Conservation (phyloP, 2,888 invertebrate genomes). For the Orthosia incerta region DNA sequence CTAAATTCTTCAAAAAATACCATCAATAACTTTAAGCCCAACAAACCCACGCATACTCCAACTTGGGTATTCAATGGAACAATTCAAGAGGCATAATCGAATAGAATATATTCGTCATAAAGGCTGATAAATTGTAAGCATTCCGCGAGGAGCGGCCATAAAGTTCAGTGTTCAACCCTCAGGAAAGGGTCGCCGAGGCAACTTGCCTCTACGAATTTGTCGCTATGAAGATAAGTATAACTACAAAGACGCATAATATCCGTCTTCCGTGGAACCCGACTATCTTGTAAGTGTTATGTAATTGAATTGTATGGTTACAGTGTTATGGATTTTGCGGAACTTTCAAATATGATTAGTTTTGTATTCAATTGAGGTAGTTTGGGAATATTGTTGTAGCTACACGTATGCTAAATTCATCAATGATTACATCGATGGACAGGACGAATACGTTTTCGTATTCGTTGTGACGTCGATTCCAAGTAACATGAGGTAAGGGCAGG, state of each 20-base stretch:
- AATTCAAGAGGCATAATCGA: conserved; percentile 67
- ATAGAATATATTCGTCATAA: conserved; percentile 71
- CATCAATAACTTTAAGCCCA: conserved; percentile 28
- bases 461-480: too few species aligned
- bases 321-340: conserved; percentile 28
- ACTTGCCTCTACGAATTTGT: conserved; percentile 66
- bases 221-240: conserved; percentile 62
- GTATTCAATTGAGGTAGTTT: conserved; percentile 9
- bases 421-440: too few species aligned
- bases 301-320: conserved; percentile 52
- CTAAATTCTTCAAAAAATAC: conserved; percentile 14
- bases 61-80: conserved; percentile 64
- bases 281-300: conserved; percentile 61
- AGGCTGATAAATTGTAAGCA: conserved; percentile 69
- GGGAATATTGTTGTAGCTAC: neutral
- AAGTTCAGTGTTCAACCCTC: conserved; percentile 66
- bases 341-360: conserved; percentile 34
- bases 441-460: too few species aligned
- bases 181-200: conserved; percentile 63
- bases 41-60: conserved; percentile 35
- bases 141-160: conserved; percentile 64
- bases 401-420: too few species aligned
- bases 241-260: conserved; percentile 56
- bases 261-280: conserved; percentile 43
- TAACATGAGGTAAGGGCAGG: too few species aligned